phyloP scores from a whole-genome alignment of 2,797 vertebrate genomes.

The Peromyscus eremicus region DNA sequence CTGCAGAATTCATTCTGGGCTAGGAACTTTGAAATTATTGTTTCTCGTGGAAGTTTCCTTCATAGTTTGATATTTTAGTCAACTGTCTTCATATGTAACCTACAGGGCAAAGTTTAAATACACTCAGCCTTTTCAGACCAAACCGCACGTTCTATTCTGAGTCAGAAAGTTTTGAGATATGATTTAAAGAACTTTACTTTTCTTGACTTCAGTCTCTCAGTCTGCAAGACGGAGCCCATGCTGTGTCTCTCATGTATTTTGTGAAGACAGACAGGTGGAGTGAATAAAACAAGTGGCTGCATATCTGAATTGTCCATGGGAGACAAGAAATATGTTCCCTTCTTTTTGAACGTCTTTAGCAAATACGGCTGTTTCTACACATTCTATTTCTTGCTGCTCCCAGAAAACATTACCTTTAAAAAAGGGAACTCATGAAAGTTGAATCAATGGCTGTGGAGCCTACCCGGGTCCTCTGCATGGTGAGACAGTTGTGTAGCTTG shows the following conservation, averaged over 20 bases:
- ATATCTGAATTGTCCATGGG: not conserved
- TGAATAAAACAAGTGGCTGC: not conserved
- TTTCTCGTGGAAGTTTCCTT: constrained; percentile 80
- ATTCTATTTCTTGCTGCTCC: not conserved
- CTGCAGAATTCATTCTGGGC: constrained; percentile 59
- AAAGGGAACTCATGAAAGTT: not conserved
- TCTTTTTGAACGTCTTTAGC: constrained; percentile 31
- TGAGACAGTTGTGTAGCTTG: too few species aligned
- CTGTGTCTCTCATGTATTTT: not conserved
- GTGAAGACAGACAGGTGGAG: not conserved
- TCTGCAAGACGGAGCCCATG: not conserved
- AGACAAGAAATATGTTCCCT: not conserved
- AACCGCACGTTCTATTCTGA: not conserved
- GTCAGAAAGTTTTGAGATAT: not conserved
- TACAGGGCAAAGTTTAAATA: constrained; percentile 74
- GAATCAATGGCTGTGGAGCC: too few species aligned
- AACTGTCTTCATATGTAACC: constrained; percentile 60
- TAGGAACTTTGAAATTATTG: constrained; percentile 53
- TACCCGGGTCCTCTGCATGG: too few species aligned
- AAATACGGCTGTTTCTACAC: constrained; percentile 40
- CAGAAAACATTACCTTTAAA: constrained; percentile 37
- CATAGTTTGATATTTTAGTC: constrained; percentile 83
- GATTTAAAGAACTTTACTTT: constrained; percentile 49
- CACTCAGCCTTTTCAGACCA: constrained; percentile 48
- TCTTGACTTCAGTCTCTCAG: not conserved